Percentiles rank a stretch among this genome's conserved stretches.
Evolutionary conservation across 2,113 vertebrate species (phyloP).

Genomic region (Hoplias malabaricus): DNA sequence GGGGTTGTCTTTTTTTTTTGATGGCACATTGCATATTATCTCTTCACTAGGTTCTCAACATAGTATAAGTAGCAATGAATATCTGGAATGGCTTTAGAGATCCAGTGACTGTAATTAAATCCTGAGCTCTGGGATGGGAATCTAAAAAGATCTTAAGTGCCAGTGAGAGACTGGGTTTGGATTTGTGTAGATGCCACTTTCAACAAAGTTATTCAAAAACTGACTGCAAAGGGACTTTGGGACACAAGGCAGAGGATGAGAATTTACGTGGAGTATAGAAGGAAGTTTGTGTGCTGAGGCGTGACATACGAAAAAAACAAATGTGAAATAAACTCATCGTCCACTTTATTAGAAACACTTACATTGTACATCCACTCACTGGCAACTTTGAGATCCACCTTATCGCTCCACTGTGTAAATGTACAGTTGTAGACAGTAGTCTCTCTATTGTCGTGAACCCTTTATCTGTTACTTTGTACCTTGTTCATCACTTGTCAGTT

Average conservation of each 20-base stretch:
- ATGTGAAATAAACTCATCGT: slow-evolving; percentile 34
- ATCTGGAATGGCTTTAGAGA: slow-evolving; percentile 29
- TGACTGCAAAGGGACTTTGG: slow-evolving; percentile 29
- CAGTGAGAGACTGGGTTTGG: slow-evolving; percentile 33
- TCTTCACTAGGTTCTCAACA: slow-evolving; percentile 6
- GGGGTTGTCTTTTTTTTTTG: not conserved
- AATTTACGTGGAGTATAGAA: slow-evolving; percentile 5
- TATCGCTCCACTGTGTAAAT: not conserved
- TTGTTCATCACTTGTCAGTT: not conserved
- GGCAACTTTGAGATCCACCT: not conserved
- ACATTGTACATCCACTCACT: not conserved
- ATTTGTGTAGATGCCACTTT: slow-evolving; percentile 35
- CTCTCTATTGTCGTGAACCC: not conserved
- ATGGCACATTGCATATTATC: not conserved
- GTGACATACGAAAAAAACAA: not conserved
- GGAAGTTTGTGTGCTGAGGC: not conserved
- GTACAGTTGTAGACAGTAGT: not conserved
- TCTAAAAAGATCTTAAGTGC: slow-evolving; percentile 20
- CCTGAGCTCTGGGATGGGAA: slow-evolving; percentile 1
- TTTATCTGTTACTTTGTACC: not conserved
- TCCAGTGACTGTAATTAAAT: slow-evolving; percentile 22
- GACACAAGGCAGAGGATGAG: slow-evolving; percentile 12
- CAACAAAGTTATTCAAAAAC: slow-evolving; percentile 10
- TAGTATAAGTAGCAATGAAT: not conserved
- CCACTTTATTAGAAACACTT: not conserved